A percentile compares a stretch with the other conserved stretches of the same genome.
Conservation (phyloP, 1,140 invertebrate genomes). For the Lasioglossum baleicum region DNA sequence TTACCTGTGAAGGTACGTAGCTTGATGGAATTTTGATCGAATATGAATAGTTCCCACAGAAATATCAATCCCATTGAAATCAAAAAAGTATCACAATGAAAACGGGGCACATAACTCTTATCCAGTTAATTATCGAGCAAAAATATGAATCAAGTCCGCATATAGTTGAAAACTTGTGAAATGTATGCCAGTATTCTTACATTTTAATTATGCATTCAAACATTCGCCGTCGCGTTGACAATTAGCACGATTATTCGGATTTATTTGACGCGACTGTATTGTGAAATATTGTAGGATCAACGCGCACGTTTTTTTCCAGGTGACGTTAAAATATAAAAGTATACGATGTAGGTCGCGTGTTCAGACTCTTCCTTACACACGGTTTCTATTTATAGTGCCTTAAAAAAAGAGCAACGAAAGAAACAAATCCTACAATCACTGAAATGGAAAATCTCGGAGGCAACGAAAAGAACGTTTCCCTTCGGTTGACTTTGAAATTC, state of each 20-base stretch:
- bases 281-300: background rate
- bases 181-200: too few species aligned
- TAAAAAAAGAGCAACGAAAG: background rate
- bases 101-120: too few species aligned
- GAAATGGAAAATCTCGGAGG: constrained; percentile 37
- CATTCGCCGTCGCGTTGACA: background rate
- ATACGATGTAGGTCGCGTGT: constrained; percentile 17
- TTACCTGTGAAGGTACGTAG: too few species aligned
- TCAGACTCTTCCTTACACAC: constrained; percentile 7
- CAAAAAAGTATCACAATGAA: too few species aligned
- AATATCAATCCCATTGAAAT: too few species aligned
- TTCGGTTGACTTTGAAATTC: constrained; percentile 45
- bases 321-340: constrained; percentile 11
- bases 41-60: too few species aligned
- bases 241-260: background rate
- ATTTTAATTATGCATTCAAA: too few species aligned
- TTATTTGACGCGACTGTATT: background rate
- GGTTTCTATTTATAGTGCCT: constrained; percentile 7
- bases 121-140: too few species aligned
- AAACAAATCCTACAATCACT: constrained; percentile 24
- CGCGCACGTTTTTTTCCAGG: background rate
- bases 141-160: too few species aligned
- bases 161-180: too few species aligned
- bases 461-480: constrained; percentile 24
- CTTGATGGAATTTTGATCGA: too few species aligned